Evolutionary conservation across 2,113 vertebrate species (phyloP).

Genomic region (Cairina moschata): DNA sequence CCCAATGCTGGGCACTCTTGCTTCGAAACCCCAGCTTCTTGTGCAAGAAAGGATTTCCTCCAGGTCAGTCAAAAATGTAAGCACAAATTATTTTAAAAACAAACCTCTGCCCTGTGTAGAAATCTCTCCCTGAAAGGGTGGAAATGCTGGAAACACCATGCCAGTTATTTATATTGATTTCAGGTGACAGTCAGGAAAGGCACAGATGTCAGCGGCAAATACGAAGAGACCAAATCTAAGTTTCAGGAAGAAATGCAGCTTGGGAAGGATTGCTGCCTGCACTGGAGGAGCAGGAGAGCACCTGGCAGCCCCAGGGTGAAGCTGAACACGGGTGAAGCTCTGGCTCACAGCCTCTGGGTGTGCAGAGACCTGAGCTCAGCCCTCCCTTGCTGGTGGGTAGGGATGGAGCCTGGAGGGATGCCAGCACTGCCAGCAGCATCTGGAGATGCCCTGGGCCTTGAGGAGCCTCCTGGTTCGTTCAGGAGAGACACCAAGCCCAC

Average conservation of each 20-base stretch:
- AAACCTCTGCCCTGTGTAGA: not conserved
- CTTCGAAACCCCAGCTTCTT: not conserved
- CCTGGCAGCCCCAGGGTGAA: not conserved
- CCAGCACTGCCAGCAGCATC: not conserved
- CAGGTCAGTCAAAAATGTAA: not conserved
- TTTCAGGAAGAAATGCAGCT: not conserved
- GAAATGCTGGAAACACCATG: not conserved
- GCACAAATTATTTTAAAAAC: not conserved
- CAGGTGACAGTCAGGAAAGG: not conserved
- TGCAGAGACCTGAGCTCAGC: not conserved
- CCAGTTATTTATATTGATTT: not conserved
- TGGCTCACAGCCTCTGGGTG: not conserved
- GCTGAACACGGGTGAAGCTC: not conserved
- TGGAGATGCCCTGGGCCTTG: not conserved
- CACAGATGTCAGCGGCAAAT: accelerated
- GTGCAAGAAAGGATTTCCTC: not conserved
- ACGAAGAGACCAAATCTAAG: not conserved
- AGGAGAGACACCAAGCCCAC: not conserved
- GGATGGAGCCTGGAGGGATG: not conserved
- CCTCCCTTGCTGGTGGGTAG: not conserved
- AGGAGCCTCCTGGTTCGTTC: not conserved
- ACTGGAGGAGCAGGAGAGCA: accelerated
- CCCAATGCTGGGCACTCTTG: not conserved
- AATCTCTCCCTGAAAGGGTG: not conserved
- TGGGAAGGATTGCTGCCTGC: not conserved